Conservation (phyloP, 2,113 vertebrate species). For the Anthoscopus minutus region DNA sequence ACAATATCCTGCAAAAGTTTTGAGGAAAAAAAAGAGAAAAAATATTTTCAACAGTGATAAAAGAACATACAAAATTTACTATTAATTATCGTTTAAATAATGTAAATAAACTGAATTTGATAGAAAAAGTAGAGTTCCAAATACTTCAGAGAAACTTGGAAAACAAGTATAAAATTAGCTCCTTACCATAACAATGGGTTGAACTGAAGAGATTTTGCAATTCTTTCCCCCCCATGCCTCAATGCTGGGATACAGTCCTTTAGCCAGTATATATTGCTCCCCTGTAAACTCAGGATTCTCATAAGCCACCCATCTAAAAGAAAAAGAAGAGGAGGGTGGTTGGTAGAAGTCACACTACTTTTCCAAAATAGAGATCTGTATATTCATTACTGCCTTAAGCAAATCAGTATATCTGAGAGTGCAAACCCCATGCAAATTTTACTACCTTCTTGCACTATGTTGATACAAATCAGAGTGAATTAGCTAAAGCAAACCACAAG, state of each 20-base stretch:
- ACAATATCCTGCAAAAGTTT: slow-evolving; percentile 67
- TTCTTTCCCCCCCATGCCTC: slow-evolving; percentile 87
- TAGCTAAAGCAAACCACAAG: neutral
- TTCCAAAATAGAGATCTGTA: neutral
- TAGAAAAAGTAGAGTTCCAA: neutral
- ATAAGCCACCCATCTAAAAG: slow-evolving; percentile 89
- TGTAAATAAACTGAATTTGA: neutral
- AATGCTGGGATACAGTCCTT: slow-evolving; percentile 82
- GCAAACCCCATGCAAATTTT: neutral
- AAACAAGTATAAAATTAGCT: neutral
- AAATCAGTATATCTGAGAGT: neutral
- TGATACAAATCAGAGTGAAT: neutral
- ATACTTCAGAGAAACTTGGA: neutral
- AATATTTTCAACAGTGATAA: neutral
- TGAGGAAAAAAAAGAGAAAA: neutral
- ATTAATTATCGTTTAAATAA: neutral
- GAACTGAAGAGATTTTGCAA: slow-evolving; percentile 84
- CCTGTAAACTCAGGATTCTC: slow-evolving; percentile 89
- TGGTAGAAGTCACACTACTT: neutral
- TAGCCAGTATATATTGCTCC: slow-evolving; percentile 87
- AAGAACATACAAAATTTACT: neutral
- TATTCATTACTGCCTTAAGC: neutral
- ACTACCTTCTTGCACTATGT: neutral
- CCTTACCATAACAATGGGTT: slow-evolving; percentile 88
- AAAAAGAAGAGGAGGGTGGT: neutral